Percentiles rank a stretch among this genome's conserved stretches.
These are phyloP conservation scores for Avahi laniger DNA, from an alignment of 2,797 vertebrate genomes.

Conservation along the genomic window DNA sequence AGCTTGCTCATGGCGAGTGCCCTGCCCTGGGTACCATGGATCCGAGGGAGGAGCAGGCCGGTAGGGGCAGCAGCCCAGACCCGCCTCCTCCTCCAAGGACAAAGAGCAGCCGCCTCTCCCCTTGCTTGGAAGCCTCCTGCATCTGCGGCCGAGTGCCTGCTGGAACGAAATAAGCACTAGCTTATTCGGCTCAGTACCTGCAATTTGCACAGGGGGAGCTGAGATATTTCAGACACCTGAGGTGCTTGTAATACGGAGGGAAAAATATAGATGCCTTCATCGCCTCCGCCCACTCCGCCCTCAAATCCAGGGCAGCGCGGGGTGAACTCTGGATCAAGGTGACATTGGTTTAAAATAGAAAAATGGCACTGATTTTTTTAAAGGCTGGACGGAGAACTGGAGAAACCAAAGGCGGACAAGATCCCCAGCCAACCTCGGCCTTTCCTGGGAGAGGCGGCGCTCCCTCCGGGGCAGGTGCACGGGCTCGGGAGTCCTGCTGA, in stretches of 20 bases:
- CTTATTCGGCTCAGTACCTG: background rate
- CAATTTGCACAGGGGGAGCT: slow-evolving; percentile 3
- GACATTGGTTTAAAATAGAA: slow-evolving; percentile 61
- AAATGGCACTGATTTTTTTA: background rate
- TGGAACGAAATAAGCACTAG: background rate
- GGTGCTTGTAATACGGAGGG: background rate
- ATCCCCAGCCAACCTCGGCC: background rate
- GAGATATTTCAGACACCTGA: slow-evolving; percentile 5
- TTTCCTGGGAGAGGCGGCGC: fast-evolving
- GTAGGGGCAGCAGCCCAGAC: background rate
- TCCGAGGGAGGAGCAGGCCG: background rate
- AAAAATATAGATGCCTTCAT: background rate
- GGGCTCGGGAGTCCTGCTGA: fast-evolving
- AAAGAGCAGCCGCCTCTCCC: background rate
- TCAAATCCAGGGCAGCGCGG: background rate
- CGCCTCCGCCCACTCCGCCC: background rate
- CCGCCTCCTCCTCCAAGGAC: background rate
- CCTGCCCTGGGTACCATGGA: background rate
- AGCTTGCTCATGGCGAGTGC: background rate
- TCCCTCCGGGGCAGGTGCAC: fast-evolving
- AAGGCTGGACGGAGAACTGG: background rate
- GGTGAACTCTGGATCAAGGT: slow-evolving; percentile 57
- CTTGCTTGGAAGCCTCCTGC: fast-evolving
- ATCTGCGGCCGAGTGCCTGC: background rate
- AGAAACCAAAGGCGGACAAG: background rate